Evolutionary conservation across 2,888 invertebrate species (phyloP).

Genomic region (Seira musarum): DNA sequence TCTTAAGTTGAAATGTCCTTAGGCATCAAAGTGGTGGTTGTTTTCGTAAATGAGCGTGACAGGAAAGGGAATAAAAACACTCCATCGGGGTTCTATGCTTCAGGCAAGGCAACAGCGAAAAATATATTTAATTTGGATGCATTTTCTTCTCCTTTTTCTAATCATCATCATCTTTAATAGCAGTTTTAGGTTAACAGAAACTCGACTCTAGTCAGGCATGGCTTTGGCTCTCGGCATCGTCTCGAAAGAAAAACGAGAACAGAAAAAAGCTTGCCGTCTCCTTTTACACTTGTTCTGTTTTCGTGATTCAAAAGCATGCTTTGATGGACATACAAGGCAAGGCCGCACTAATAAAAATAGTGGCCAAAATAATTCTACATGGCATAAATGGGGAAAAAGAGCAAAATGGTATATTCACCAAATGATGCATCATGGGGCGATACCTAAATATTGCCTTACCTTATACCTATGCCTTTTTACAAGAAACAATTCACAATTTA

Average conservation of each 20-base stretch:
- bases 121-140: neutral
- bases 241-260: neutral
- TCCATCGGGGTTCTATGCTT: neutral
- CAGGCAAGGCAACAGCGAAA: neutral
- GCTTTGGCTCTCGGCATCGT: too few species aligned
- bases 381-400: neutral
- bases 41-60: neutral
- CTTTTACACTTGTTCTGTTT: neutral
- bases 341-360: conserved; percentile 36
- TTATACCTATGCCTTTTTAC: neutral
- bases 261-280: neutral
- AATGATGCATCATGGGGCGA: neutral
- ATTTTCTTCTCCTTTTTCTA: too few species aligned
- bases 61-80: neutral
- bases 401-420: conserved; percentile 12
- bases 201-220: neutral
- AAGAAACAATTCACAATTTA: neutral
- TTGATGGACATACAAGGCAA: conserved; percentile 47
- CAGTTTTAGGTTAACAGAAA: neutral
- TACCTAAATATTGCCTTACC: neutral
- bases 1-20: too few species aligned
- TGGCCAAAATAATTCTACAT: conserved; percentile 14
- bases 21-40: neutral
- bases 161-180: neutral
- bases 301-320: conserved; percentile 11